Evolutionary conservation across 1,140 invertebrate genomes (phyloP).

Genomic region (Odontomachus brunneus): DNA sequence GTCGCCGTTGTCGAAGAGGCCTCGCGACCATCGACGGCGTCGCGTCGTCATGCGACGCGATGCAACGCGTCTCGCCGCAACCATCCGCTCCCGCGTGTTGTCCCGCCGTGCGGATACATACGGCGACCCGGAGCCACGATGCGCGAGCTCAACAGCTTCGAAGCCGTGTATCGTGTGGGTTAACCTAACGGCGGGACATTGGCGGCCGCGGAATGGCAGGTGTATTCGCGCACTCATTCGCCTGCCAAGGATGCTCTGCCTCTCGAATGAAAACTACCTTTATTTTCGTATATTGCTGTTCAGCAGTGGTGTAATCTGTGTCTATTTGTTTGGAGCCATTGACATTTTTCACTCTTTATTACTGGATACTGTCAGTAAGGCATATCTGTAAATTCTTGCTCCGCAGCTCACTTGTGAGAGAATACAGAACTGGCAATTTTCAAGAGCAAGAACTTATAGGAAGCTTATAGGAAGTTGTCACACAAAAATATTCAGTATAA

Average conservation of each 20-base stretch:
- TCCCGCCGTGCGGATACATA: conserved; percentile 65
- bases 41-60: not conserved
- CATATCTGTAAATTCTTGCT: not conserved
- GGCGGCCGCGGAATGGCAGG: conserved; percentile 65
- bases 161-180: conserved; percentile 70
- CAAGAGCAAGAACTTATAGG: not conserved
- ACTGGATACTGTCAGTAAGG: conserved; percentile 1
- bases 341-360: not conserved
- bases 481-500: not conserved
- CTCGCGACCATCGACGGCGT: conserved; percentile 25
- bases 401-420: not conserved
- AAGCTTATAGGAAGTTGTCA: not conserved
- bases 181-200: conserved; percentile 68
- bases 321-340: not conserved
- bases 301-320: not conserved
- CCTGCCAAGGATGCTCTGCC: conserved; percentile 37
- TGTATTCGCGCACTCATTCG: conserved; percentile 42
- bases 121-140: conserved; percentile 61
- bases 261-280: conserved; percentile 27
- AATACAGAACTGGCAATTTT: not conserved
- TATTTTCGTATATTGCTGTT: conserved; percentile 37
- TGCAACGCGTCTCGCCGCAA: conserved; percentile 5
- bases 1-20: conserved; percentile 14
- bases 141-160: conserved; percentile 58
- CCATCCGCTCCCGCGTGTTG: not conserved